A percentile compares a stretch with the other conserved stretches of the same genome.
These are phyloP conservation scores for Volucella inanis DNA, from an alignment of 2,888 invertebrate species.

Conservation along the genomic window DNA sequence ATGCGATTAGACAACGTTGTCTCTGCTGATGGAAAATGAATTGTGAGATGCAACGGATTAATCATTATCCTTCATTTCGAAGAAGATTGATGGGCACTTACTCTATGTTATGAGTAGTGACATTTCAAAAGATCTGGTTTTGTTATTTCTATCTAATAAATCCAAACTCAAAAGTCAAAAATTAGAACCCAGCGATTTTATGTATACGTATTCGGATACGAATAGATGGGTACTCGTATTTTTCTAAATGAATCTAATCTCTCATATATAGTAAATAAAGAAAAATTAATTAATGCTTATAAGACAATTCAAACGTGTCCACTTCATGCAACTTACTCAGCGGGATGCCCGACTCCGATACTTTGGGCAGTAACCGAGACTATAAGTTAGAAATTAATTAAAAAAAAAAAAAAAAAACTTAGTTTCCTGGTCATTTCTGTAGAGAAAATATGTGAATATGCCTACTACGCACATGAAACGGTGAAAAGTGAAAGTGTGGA, in stretches of 20 bases:
- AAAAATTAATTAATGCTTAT: slow-evolving; percentile 22
- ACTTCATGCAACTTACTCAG: slow-evolving; percentile 20
- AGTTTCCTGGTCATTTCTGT: not conserved
- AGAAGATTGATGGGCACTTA: slow-evolving; percentile 60
- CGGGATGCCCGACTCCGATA: slow-evolving; percentile 24
- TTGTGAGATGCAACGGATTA: slow-evolving; percentile 58
- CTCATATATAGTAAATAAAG: no score
- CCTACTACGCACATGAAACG: no score
- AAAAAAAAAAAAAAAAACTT: not conserved
- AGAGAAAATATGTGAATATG: not conserved
- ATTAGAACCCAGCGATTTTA: no score
- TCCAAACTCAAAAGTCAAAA: not conserved
- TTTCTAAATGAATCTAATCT: not conserved
- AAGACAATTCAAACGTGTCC: slow-evolving; percentile 12
- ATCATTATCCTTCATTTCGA: slow-evolving; percentile 64
- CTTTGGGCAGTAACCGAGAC: slow-evolving; percentile 1
- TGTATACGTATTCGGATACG: not conserved
- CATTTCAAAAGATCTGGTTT: slow-evolving; percentile 7
- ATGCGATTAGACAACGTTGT: slow-evolving; percentile 60
- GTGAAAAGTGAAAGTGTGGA: no score
- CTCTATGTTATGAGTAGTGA: slow-evolving; percentile 8
- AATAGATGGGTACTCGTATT: not conserved
- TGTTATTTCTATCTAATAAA: not conserved
- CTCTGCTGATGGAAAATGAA: not conserved
- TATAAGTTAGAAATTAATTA: slow-evolving; percentile 9